These are phyloP conservation scores for Sminthurinus aureus DNA, from an alignment of 2,888 invertebrate genomes.

Conservation along the genomic window DNA sequence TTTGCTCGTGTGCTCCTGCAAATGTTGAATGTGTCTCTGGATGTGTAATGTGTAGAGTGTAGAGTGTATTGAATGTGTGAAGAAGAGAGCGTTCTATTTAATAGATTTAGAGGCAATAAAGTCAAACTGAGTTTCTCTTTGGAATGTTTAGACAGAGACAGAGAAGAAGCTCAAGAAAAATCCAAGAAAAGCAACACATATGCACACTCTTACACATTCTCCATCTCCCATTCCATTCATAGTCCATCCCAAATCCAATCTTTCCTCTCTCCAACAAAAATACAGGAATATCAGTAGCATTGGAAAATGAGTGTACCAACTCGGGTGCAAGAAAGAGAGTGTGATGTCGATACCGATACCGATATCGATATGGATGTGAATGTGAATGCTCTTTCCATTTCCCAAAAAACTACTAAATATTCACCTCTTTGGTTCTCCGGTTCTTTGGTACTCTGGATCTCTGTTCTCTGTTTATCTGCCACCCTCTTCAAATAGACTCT, in stretches of 20 bases:
- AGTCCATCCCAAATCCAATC: slow-evolving; percentile 20
- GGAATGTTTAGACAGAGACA: not conserved
- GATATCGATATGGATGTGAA: too few species aligned
- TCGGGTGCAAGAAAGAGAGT: not conserved
- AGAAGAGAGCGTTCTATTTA: slow-evolving; percentile 1
- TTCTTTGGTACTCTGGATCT: not conserved
- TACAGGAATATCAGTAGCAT: not conserved
- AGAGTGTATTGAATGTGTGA: not conserved
- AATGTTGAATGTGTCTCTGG: not conserved
- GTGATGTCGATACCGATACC: too few species aligned
- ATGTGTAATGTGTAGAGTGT: not conserved
- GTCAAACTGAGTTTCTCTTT: slow-evolving; percentile 5
- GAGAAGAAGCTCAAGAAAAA: not conserved
- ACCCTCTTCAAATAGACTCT: not conserved
- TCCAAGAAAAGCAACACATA: too few species aligned
- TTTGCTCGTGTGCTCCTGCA: not conserved
- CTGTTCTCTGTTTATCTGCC: not conserved
- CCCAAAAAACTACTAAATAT: not conserved
- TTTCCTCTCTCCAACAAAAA: slow-evolving; percentile 3
- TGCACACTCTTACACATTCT: not conserved
- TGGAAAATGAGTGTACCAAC: not conserved
- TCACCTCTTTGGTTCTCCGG: not conserved
- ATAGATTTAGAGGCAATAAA: slow-evolving; percentile 20
- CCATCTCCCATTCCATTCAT: slow-evolving; percentile 12
- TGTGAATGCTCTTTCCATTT: not conserved